phyloP scores from a whole-genome alignment of 2,113 vertebrate genomes.

The Ginglymostoma cirratum region DNA sequence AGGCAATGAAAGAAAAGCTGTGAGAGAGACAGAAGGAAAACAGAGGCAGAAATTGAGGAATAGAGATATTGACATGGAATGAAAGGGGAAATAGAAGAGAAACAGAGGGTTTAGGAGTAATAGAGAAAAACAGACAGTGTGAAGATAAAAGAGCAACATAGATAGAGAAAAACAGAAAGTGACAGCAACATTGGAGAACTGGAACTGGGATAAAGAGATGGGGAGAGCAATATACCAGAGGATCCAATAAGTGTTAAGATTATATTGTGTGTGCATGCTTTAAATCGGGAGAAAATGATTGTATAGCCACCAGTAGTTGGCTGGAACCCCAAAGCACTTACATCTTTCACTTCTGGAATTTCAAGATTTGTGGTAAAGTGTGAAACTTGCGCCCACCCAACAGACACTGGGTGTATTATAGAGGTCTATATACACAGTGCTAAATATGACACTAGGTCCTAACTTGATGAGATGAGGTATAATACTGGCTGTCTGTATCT shows the following conservation, averaged over 20 bases:
- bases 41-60: not conserved
- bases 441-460: too few species aligned
- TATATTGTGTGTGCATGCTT: not conserved
- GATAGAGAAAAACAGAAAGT: not conserved
- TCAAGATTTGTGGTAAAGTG: not conserved
- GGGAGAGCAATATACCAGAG: not conserved
- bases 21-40: not conserved
- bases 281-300: not conserved
- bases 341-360: not conserved
- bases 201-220: not conserved
- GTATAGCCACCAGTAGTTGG: not conserved
- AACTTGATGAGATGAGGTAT: too few species aligned
- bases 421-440: too few species aligned
- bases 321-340: not conserved
- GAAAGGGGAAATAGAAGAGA: not conserved
- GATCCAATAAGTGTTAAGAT: not conserved
- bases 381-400: not conserved
- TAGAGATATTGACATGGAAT: not conserved
- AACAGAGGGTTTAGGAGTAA: not conserved
- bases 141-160: not conserved
- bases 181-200: not conserved
- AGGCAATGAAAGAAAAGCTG: too few species aligned
- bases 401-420: not conserved
- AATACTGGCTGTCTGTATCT: too few species aligned
- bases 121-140: not conserved